Evolutionary conservation across 2,113 vertebrate genomes (phyloP).

Genomic region (Catharus bicknelli): DNA sequence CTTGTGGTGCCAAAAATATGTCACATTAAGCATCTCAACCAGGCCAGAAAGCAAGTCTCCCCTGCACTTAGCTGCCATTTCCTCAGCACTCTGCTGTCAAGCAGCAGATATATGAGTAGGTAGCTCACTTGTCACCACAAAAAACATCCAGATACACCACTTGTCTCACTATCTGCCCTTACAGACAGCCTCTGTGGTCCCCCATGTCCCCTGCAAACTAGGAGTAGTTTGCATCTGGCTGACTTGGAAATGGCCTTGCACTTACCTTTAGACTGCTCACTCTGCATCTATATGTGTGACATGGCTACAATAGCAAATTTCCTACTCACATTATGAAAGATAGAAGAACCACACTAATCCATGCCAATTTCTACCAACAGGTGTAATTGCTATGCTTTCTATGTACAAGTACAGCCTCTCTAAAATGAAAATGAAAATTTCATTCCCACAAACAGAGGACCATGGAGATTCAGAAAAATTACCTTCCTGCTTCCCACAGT

Average conservation of each 20-base stretch:
- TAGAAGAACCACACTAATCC: not conserved
- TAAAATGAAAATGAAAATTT: not conserved
- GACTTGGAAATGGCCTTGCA: rapidly evolving
- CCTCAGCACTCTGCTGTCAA: not conserved
- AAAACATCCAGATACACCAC: not conserved
- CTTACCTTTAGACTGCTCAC: not conserved
- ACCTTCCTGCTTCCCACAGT: not conserved
- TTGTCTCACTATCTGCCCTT: not conserved
- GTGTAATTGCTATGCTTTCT: not conserved
- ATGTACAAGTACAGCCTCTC: not conserved
- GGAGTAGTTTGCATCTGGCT: not conserved
- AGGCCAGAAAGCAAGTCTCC: not conserved
- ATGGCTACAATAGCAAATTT: not conserved
- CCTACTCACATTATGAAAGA: not conserved
- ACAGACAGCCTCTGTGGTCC: rapidly evolving
- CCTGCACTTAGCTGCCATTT: not conserved
- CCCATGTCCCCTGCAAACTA: not conserved
- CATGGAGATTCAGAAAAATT: not conserved
- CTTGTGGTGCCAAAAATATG: not conserved
- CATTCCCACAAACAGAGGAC: not conserved
- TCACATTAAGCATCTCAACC: not conserved
- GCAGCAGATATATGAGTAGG: not conserved
- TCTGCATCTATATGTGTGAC: rapidly evolving
- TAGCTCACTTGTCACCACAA: not conserved
- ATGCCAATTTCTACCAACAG: not conserved